These are phyloP conservation scores for Drosophila tripunctata DNA, from an alignment of 2,888 invertebrate genomes.

Conservation along the genomic window DNA sequence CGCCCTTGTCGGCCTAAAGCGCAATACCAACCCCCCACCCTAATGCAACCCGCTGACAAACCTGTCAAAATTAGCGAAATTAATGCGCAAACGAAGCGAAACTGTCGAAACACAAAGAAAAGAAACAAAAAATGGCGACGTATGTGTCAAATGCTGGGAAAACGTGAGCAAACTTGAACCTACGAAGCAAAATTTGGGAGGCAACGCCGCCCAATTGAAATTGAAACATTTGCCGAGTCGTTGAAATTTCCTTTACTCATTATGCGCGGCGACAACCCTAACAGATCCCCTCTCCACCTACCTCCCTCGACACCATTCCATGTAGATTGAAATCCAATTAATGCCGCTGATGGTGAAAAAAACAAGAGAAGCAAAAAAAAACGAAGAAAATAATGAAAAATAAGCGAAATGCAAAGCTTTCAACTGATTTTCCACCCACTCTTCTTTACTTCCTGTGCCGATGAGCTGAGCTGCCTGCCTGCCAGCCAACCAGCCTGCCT, in stretches of 20 bases:
- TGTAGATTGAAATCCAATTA: constrained; percentile 75
- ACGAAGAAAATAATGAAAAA: constrained; percentile 17
- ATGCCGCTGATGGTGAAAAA: constrained; percentile 64
- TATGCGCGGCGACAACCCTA: constrained; percentile 64
- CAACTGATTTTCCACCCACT: constrained; percentile 61
- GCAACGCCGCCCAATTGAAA: constrained; percentile 47
- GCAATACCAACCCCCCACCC: not conserved
- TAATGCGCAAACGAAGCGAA: constrained; percentile 69
- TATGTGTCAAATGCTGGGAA: constrained; percentile 54
- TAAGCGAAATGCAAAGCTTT: constrained; percentile 58
- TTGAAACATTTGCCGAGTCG: constrained; percentile 74
- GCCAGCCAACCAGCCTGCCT: no score
- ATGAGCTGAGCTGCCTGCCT: constrained; percentile 19
- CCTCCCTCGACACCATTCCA: not conserved
- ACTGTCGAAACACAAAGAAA: constrained; percentile 58
- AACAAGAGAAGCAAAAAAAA: no score
- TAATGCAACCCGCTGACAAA: constrained; percentile 19
- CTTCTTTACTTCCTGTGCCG: constrained; percentile 30
- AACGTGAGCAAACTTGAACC: constrained; percentile 18
- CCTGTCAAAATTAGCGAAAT: constrained; percentile 76
- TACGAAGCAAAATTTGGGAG: constrained; percentile 17
- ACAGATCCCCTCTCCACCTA: constrained; percentile 9
- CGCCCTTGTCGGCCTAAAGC: not conserved
- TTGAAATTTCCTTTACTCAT: constrained; percentile 72
- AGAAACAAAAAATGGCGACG: constrained; percentile 54